These are phyloP conservation scores for Coelinius sp. DNA, from an alignment of 2,888 invertebrate species.

Conservation along the genomic window DNA sequence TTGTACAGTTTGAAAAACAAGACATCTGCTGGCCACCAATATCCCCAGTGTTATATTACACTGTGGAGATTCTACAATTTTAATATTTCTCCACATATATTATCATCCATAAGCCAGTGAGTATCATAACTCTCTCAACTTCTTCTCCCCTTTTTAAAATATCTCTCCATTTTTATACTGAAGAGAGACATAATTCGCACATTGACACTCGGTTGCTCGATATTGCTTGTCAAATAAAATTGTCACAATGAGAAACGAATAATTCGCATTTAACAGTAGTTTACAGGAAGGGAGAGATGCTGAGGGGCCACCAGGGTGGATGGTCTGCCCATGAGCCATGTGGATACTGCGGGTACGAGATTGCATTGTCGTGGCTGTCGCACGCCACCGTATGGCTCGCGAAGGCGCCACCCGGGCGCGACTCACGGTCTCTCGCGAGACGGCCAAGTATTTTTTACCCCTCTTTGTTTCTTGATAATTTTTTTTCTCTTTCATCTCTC, in stretches of 20 bases:
- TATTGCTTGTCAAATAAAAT: background rate
- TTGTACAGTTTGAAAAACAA: slow-evolving; percentile 48
- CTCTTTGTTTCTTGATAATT: slow-evolving; percentile 27
- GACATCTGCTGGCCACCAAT: slow-evolving; percentile 70
- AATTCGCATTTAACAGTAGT: background rate
- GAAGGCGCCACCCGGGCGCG: slow-evolving; percentile 67
- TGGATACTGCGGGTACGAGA: slow-evolving; percentile 36
- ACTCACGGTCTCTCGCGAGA: slow-evolving; percentile 51
- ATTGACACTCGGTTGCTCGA: background rate
- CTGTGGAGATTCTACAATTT: slow-evolving; percentile 67
- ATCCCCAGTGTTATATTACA: slow-evolving; percentile 67
- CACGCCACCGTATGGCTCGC: slow-evolving; percentile 53
- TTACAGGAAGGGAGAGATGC: background rate
- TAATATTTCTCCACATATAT: slow-evolving; percentile 63
- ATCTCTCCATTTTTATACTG: background rate
- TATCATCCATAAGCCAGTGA: slow-evolving; percentile 39
- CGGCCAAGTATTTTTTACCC: slow-evolving; percentile 25
- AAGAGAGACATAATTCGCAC: background rate
- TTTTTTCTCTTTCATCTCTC: slow-evolving; percentile 47
- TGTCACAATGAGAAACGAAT: background rate
- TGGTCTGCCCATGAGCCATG: slow-evolving; percentile 23
- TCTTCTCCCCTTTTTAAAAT: slow-evolving; percentile 13
- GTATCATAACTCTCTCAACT: slow-evolving; percentile 56
- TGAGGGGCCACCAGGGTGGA: slow-evolving; percentile 29
- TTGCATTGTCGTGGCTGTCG: slow-evolving; percentile 53